Conservation (phyloP, 92 coral and sea anemone genomes). For the Heteractis magnifica region DNA sequence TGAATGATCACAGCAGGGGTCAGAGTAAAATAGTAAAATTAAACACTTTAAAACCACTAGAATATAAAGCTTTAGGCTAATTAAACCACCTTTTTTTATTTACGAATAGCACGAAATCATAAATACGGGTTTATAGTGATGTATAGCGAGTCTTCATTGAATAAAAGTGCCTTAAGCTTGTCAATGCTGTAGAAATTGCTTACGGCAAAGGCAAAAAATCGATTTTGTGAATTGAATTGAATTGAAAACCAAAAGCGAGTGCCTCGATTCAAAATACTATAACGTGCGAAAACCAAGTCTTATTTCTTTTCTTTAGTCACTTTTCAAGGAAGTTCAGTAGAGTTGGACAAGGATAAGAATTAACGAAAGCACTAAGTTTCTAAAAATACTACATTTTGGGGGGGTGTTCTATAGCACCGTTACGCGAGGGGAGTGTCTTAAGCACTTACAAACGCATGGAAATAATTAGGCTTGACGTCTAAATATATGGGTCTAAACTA, state of each 20-base stretch:
- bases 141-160: neutral
- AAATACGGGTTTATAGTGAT: neutral
- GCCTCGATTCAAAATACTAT: neutral
- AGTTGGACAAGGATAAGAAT: neutral
- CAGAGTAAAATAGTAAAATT: neutral
- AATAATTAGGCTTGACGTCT: neutral
- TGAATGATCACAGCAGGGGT: slow-evolving; percentile 3
- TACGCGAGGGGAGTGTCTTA: neutral
- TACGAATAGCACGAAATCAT: neutral
- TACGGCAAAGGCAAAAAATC: neutral
- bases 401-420: neutral
- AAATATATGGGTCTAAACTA: neutral
- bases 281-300: neutral
- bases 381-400: neutral
- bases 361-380: neutral
- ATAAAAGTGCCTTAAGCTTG: neutral
- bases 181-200: neutral
- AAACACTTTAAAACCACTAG: slow-evolving; percentile 8
- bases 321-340: neutral
- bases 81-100: slow-evolving; percentile 8
- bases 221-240: neutral
- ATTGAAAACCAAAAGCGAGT: neutral
- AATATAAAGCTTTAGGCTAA: slow-evolving; percentile 1
- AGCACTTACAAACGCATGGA: slow-evolving; percentile 8
- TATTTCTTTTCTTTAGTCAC: neutral